Evolutionary conservation across 2,888 invertebrate genomes (phyloP).

Genomic region (Plemyria rubiginata): DNA sequence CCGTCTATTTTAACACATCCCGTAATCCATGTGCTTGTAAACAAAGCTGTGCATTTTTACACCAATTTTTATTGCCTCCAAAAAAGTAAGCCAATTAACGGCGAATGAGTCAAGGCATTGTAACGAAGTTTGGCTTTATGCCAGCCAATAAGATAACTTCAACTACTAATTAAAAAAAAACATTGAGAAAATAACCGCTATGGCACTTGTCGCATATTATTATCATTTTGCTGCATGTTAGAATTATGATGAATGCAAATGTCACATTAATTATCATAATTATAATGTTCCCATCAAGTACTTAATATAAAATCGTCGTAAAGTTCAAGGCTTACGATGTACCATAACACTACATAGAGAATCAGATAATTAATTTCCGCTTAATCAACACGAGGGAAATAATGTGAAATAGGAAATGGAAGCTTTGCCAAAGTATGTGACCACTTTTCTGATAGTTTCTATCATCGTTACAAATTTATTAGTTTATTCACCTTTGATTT

Average conservation of each 20-base stretch:
- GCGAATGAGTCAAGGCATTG: constrained; percentile 67
- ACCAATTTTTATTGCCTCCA: constrained; percentile 65
- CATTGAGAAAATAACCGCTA: background rate
- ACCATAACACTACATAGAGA: too few species aligned
- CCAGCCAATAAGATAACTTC: constrained; percentile 49
- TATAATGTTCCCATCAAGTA: too few species aligned
- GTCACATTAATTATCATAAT: too few species aligned
- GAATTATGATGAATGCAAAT: too few species aligned
- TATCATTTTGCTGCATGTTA: too few species aligned
- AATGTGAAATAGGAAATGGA: constrained; percentile 45
- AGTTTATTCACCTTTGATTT: constrained; percentile 60
- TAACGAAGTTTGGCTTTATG: constrained; percentile 61
- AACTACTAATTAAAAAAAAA: background rate
- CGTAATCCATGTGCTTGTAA: constrained; percentile 50
- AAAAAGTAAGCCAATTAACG: constrained; percentile 71
- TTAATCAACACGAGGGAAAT: background rate
- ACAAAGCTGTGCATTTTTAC: constrained; percentile 55
- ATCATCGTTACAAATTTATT: constrained; percentile 58
- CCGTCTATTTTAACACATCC: constrained; percentile 41
- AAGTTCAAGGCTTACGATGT: background rate
- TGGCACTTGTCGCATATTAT: too few species aligned
- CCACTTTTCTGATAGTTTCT: constrained; percentile 55
- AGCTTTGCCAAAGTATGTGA: constrained; percentile 52
- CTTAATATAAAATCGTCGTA: background rate
- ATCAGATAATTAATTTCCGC: background rate